Percentiles rank a stretch among this genome's conserved stretches.
phyloP scores from a whole-genome alignment of 2,113 vertebrate genomes.

The Rhizomys pruinosus region DNA sequence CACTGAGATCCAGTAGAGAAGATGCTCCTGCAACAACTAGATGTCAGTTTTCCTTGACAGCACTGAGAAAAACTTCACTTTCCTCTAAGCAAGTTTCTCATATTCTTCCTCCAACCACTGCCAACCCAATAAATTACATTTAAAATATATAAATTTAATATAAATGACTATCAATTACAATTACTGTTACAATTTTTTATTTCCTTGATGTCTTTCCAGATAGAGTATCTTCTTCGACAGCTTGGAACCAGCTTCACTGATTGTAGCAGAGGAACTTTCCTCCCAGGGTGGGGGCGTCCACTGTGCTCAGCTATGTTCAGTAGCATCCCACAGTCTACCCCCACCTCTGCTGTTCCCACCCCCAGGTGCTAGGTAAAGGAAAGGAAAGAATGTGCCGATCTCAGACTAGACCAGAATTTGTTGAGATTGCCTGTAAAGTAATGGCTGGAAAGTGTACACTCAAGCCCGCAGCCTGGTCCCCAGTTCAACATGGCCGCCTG shows the following conservation, averaged over 20 bases:
- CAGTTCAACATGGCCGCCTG: no score
- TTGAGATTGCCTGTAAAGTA: no score
- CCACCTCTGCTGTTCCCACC: no score
- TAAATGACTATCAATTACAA: background rate
- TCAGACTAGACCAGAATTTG: no score
- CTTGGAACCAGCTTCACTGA: background rate
- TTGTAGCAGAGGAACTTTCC: no score
- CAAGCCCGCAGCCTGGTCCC: no score
- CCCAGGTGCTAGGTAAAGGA: no score
- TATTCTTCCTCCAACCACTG: background rate
- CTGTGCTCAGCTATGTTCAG: no score
- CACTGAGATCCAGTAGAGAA: background rate
- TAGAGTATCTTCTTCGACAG: background rate
- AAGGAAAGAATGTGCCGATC: no score
- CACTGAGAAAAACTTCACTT: background rate
- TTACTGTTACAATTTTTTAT: background rate
- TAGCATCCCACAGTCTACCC: no score
- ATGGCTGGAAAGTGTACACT: no score
- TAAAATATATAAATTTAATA: background rate
- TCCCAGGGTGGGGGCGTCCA: no score
- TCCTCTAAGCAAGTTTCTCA: background rate
- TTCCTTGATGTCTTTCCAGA: background rate
- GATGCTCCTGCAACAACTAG: background rate
- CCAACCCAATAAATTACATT: background rate
- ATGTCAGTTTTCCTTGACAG: background rate